Evolutionary conservation across 2,888 invertebrate species (phyloP), one percentile per base, ranked within the genome.

Genomic region (Dicycla oo): DNA sequence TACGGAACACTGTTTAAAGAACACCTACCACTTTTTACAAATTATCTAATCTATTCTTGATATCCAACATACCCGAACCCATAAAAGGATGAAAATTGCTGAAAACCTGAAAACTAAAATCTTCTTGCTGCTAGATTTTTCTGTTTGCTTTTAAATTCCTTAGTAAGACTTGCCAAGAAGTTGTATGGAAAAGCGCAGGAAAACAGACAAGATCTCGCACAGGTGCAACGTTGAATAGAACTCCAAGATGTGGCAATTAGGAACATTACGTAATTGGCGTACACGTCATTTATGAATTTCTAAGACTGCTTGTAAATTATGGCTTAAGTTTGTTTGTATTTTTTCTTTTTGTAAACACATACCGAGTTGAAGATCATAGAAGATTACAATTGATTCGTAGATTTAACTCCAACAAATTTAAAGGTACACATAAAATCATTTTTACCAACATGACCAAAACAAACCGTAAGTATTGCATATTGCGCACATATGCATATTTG

Each of bases 191-290:
- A 64, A 60, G 34, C 3, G 13, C 8, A 26, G 0, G 13, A 49
- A 64, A 45, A 26, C n/a, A 60, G 53, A 60, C n/a, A 60, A 64
- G 34, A 76, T 64, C 43, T 53, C 13, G 30, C 54, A 40, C 51
- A 70, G 51, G 51, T 77, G 62, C 57, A 47, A 45, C 38, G 51
- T 62, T 78, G 54, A 54, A 64, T 49, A 63, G 26, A 63, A 63
- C 38, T 30, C 30, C 43, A 51, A 64, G 49, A 78, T 45, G 47
- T 49, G 18, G 72, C 64, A 76, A 72, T 78, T 72, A 76, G 53
- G 30, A 76, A 43, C 38, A 45, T 54, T 45, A 70, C 45, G 57
- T 63, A 70, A 62, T 70, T 62, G 62, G 40, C 45, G 70, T 20
- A 45, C 20, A 26, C 56, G 20, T 45, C 43, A 43, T 34, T 20